phyloP scores from a whole-genome alignment of 1,140 invertebrate species.

The Pogonus chalceus region DNA sequence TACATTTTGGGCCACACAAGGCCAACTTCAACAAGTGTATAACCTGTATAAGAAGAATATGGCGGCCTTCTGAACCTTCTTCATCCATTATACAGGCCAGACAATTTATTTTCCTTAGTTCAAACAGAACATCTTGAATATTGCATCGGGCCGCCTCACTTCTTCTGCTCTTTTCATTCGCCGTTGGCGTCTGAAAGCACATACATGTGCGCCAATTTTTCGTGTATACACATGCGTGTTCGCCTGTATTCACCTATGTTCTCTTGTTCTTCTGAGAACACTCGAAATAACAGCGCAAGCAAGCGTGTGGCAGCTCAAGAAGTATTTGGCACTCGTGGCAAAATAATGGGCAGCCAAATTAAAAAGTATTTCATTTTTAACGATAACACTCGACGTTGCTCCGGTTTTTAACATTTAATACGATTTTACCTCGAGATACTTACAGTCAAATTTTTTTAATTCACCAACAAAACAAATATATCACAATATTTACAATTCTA shows the following conservation, averaged over 20 bases:
- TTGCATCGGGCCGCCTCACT: conserved; percentile 19
- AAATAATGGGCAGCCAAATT: conserved; percentile 18
- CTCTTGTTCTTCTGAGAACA: neutral
- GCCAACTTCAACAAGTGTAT: conserved; percentile 17
- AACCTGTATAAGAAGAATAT: conserved; percentile 5
- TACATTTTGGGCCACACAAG: too few species aligned
- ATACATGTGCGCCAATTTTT: neutral
- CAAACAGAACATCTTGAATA: conserved; percentile 26
- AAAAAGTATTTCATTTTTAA: conserved; percentile 12
- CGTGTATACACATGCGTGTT: neutral
- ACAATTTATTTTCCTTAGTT: conserved; percentile 28
- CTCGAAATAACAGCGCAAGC: conserved; percentile 6
- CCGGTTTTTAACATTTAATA: too few species aligned
- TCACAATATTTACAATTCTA: too few species aligned
- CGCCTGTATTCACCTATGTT: neutral
- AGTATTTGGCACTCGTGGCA: conserved; percentile 10
- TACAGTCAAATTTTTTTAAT: too few species aligned
- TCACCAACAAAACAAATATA: too few species aligned
- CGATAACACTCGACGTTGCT: neutral
- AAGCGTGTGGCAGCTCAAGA: neutral
- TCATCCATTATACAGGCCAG: conserved; percentile 27
- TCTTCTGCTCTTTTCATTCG: neutral
- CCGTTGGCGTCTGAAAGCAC: neutral
- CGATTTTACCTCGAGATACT: too few species aligned
- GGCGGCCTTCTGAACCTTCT: conserved; percentile 17